Base-by-base conservation (phyloP, 1,140 invertebrate genomes). In the Frieseomelitta varia region DNA sequence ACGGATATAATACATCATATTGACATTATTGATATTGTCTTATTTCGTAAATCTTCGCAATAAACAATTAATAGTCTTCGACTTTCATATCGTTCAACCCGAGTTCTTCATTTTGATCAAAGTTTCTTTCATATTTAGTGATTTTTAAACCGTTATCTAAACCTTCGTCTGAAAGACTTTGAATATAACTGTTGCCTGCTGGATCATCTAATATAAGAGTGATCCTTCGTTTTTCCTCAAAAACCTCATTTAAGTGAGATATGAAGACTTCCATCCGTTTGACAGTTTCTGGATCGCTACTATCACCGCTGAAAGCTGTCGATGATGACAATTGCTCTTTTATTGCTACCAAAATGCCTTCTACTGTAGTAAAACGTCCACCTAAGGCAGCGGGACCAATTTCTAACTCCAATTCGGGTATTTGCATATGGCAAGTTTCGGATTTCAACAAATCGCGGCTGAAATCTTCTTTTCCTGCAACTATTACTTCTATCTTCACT, bases 31-130 rank as follows among this genome's bases (percentile, higher is more conserved):
- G 55, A 53, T 21, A 73, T 39, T 55, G 65, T 6, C 27, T 53
- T 53, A 75, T 65, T 24, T 65, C 47, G n/a, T 11, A 15, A 30
- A 39, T 24, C 17, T 77, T 69, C 27, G 8, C 4, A 58, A 51
- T 53, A 80, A 58, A 63, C 86, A 2, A 30, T 89, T 87, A 93
- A 94, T 98, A 98, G 91, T 97, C 96, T 90, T 99, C 98, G 2
- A 97, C 98, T 95, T 99, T 99, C 96, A 99, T 99, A 92, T 99
- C 99, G 93, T 99, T 99, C 4, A 99, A 93, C 8, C 99, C 99
- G 10, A 99, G 95, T 80, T 98, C 97, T 88, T 99, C 99, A 93
- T 99, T 99, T 93, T 99, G 98, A 61, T 99, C 98, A 92, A 95
- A 97, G 51, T 94, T 96, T 84, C 99, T 95, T 87, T 98, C 97